Conservation (phyloP, 2,888 invertebrate genomes). For the Zaprionus lineosus region DNA sequence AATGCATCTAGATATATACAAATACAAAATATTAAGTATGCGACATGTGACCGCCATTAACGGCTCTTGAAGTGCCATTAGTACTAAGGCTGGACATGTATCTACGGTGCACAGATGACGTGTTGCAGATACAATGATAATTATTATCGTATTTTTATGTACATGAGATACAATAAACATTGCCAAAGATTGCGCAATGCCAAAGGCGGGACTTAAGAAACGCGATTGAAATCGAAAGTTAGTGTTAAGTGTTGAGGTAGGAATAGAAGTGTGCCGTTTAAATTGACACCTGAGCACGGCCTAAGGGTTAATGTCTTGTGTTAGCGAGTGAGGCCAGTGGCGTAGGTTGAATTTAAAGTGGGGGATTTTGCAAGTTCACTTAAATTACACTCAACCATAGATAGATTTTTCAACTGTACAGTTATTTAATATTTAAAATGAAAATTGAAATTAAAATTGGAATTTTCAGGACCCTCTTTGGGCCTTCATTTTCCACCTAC, state of each 20-base stretch:
- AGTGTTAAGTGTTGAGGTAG: conserved; percentile 3
- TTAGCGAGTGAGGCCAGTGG: background rate
- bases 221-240: conserved; percentile 45
- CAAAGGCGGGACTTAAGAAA: conserved; percentile 34
- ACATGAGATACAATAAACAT: conserved; percentile 30
- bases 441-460: too few relatives aligned
- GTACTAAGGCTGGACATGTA: conserved; percentile 19
- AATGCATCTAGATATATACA: conserved; percentile 22
- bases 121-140: conserved; percentile 13
- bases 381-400: too few relatives aligned
- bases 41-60: conserved; percentile 59
- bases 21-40: conserved; percentile 66
- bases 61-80: conserved; percentile 35
- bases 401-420: too few relatives aligned
- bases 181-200: conserved; percentile 36
- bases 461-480: too few relatives aligned
- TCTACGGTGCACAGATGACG: conserved; percentile 10
- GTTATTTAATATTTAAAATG: too few relatives aligned
- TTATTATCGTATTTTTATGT: conserved; percentile 24
- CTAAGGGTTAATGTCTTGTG: conserved; percentile 27
- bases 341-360: background rate
- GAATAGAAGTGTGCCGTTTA: conserved; percentile 41
- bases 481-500: too few relatives aligned
- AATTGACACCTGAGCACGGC: conserved; percentile 1
- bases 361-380: too few relatives aligned